These are phyloP conservation scores for Tetragnatha versicolor DNA, from an alignment of 1,140 invertebrate genomes.

Conservation along the genomic window DNA sequence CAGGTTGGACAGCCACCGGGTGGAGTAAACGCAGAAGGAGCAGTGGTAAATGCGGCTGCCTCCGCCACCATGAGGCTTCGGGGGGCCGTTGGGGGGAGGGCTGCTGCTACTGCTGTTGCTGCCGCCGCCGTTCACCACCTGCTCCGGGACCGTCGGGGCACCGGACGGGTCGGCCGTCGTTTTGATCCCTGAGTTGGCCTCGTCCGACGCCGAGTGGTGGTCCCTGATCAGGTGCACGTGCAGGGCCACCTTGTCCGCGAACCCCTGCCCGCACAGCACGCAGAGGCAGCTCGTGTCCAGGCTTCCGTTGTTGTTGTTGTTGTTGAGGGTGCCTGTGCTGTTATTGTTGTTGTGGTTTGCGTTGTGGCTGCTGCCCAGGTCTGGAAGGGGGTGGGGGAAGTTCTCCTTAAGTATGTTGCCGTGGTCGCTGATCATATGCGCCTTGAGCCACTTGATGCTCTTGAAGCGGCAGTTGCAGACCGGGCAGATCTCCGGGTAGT, in stretches of 20 bases:
- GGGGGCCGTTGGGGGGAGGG: slow-evolving; percentile 5
- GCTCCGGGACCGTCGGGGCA: slow-evolving; percentile 38
- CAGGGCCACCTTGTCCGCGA: slow-evolving; percentile 66
- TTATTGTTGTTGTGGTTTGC: no score
- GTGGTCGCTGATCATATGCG: slow-evolving; percentile 87
- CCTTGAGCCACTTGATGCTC: slow-evolving; percentile 87
- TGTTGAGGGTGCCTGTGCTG: background rate
- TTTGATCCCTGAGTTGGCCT: slow-evolving; percentile 57
- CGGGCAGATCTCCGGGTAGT: slow-evolving; percentile 82
- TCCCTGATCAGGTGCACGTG: slow-evolving; percentile 70
- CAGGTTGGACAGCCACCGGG: slow-evolving; percentile 84
- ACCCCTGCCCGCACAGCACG: slow-evolving; percentile 66
- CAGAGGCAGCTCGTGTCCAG: slow-evolving; percentile 61
- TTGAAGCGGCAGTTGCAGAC: slow-evolving; percentile 87
- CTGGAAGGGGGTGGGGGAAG: slow-evolving; percentile 32
- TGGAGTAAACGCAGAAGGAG: slow-evolving; percentile 87
- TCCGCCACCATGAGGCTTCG: slow-evolving; percentile 52
- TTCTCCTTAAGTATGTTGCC: slow-evolving; percentile 76
- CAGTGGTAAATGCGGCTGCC: slow-evolving; percentile 81
- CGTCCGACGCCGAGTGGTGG: slow-evolving; percentile 63
- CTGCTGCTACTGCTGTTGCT: background rate
- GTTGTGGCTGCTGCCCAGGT: no score
- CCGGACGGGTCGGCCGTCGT: slow-evolving; percentile 34
- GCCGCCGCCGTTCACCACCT: slow-evolving; percentile 49
- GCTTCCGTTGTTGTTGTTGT: slow-evolving; percentile 5